Evolutionary conservation across 2,113 vertebrate genomes (phyloP).

Genomic region (Isurus oxyrinchus): DNA sequence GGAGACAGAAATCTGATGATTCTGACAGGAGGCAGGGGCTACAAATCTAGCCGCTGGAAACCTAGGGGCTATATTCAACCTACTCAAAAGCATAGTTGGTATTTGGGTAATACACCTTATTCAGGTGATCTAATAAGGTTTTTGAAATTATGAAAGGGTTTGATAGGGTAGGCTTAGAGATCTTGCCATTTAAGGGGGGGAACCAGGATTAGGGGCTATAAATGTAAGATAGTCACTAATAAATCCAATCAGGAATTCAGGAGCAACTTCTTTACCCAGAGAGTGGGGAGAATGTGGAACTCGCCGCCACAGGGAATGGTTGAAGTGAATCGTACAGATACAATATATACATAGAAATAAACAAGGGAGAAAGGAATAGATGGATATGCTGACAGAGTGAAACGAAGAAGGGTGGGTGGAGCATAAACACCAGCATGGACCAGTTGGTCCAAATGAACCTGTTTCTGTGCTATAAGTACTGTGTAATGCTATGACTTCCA

Average conservation of each 20-base stretch:
- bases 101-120: not conserved
- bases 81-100: not conserved
- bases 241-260: too few species aligned
- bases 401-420: not conserved
- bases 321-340: not conserved
- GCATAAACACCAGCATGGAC: not conserved
- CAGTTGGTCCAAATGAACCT: not conserved
- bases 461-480: not conserved
- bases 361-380: not conserved
- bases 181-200: too few species aligned
- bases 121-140: too few species aligned
- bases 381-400: not conserved
- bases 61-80: not conserved
- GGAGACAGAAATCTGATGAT: not conserved
- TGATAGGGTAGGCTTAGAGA: too few species aligned
- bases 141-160: too few species aligned
- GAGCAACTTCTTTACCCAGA: not conserved
- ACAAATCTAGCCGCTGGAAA: not conserved
- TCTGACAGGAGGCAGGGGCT: too few species aligned
- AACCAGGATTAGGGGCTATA: too few species aligned
- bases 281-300: not conserved
- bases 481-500: not conserved
- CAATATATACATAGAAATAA: too few species aligned
- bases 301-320: not conserved
- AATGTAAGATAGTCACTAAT: too few species aligned